Evolutionary conservation across 2,888 invertebrate species (phyloP).

Genomic region (Atrina japonica): DNA sequence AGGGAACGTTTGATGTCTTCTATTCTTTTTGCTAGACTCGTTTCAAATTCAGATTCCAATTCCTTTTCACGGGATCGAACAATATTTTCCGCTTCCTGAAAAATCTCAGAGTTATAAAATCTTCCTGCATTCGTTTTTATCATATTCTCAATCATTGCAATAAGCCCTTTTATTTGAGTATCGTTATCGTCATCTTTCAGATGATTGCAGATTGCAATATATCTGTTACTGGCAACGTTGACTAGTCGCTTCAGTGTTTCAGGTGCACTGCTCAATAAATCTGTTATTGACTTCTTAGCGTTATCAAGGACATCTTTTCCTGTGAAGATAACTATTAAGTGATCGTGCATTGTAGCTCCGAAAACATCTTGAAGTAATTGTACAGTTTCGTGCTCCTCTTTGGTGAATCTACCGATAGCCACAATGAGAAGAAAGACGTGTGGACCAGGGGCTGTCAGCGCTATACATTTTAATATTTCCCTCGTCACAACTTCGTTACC

Average conservation of each 20-base stretch:
- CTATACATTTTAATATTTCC: constrained; percentile 35
- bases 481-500: constrained; percentile 14
- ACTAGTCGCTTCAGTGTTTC: constrained; percentile 10
- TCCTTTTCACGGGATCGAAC: no score
- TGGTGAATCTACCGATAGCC: constrained; percentile 32
- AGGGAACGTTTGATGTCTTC: no score
- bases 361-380: constrained; percentile 22
- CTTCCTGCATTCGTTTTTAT: neutral
- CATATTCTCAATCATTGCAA: constrained; percentile 9
- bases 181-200: constrained; percentile 9
- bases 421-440: constrained; percentile 39
- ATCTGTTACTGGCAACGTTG: constrained; percentile 10
- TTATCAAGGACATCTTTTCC: constrained; percentile 28
- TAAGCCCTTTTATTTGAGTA: constrained; percentile 3
- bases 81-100: neutral
- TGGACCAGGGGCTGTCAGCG: constrained; percentile 35
- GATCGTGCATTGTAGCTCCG: constrained; percentile 25
- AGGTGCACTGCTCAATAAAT: constrained; percentile 9
- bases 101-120: neutral
- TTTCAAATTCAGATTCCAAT: no score
- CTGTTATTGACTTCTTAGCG: constrained; percentile 8
- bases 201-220: constrained; percentile 27
- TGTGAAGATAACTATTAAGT: constrained; percentile 33
- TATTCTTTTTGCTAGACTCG: no score
- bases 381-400: constrained; percentile 36